phyloP scores from a whole-genome alignment of 2,797 vertebrate species.

The Oceanodroma leucorhoa region DNA sequence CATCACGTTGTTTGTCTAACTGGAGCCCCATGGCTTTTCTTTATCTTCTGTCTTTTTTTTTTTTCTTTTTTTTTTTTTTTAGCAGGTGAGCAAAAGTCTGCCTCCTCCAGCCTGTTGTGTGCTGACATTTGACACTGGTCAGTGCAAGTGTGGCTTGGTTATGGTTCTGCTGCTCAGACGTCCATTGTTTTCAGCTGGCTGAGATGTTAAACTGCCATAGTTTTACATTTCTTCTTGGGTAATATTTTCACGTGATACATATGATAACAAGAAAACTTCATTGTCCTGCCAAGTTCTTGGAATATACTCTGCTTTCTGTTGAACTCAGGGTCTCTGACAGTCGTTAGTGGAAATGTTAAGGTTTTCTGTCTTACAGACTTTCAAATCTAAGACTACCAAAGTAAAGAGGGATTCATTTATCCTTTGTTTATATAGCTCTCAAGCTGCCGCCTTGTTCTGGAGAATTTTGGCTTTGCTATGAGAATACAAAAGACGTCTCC shows the following conservation, averaged over 20 bases:
- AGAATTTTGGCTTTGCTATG: background rate
- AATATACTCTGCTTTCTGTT: conserved; percentile 27
- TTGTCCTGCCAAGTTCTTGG: conserved; percentile 51
- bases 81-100: conserved; percentile 24
- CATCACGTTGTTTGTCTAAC: background rate
- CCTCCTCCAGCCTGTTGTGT: background rate
- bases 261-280: conserved; percentile 32
- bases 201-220: conserved; percentile 13
- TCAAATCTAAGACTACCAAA: background rate
- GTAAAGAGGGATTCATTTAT: conserved; percentile 29
- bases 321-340: background rate
- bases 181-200: conserved; percentile 14
- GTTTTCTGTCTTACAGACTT: conserved; percentile 15
- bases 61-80: background rate
- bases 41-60: background rate
- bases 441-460: background rate
- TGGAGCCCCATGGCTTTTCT: conserved; percentile 16
- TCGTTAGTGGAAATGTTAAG: background rate
- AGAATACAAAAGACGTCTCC: background rate
- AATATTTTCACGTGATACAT: conserved; percentile 42
- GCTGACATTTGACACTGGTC: background rate
- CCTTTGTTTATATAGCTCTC: conserved; percentile 13
- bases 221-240: conserved; percentile 39
- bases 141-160: background rate
- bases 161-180: background rate